These are phyloP conservation scores for Drosophila parabipectinata DNA, from an alignment of 1,140 invertebrate species.

Conservation along the genomic window DNA sequence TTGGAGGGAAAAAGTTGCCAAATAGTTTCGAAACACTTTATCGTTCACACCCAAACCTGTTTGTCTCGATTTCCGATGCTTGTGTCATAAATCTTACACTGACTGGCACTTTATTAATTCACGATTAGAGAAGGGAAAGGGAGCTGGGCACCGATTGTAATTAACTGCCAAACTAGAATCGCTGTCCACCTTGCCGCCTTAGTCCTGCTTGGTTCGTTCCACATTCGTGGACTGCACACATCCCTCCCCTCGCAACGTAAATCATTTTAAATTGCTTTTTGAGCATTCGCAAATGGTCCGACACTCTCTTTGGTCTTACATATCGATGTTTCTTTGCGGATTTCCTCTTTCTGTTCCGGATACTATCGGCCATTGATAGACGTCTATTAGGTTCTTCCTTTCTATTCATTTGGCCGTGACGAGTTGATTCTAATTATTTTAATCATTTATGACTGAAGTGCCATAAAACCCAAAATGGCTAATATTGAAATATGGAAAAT, in stretches of 20 bases:
- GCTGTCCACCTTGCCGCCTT: conserved; percentile 36
- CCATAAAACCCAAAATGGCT: neutral
- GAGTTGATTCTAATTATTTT: no score
- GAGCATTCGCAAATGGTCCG: conserved; percentile 66
- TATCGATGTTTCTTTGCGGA: conserved; percentile 1
- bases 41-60: conserved; percentile 35
- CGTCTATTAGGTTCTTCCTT: conserved; percentile 13
- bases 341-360: neutral
- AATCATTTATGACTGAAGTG: no score
- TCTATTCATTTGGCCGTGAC: neutral
- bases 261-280: conserved; percentile 80
- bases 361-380: conserved; percentile 19
- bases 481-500: neutral
- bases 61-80: conserved; percentile 46
- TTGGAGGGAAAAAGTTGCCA: neutral
- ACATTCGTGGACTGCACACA: neutral
- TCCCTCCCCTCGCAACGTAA: conserved; percentile 49
- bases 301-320: conserved; percentile 14
- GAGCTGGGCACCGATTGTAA: conserved; percentile 65
- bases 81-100: conserved; percentile 59
- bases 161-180: conserved; percentile 69
- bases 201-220: conserved; percentile 14
- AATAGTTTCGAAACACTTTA: conserved; percentile 3
- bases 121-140: conserved; percentile 57
- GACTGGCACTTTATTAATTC: conserved; percentile 74